Conservation (phyloP, 2,888 invertebrate species). For the Epiblema foenella region DNA sequence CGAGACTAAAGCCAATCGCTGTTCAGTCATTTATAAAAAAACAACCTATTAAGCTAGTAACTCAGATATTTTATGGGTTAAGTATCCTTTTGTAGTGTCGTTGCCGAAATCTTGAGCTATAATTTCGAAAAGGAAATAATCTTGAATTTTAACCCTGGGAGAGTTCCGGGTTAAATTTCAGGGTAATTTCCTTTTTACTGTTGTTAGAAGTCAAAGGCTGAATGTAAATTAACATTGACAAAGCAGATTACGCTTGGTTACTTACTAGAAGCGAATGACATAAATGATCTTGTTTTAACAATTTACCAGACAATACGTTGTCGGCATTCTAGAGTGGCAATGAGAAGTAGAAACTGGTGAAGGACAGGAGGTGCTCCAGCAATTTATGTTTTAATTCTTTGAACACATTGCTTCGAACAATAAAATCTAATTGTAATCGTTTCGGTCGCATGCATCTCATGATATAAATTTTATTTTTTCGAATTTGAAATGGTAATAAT, state of each 20-base stretch:
- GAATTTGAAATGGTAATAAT: neutral
- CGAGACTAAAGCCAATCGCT: too few species aligned
- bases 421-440: neutral
- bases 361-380: neutral
- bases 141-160: too few species aligned
- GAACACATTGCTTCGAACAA: neutral
- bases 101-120: too few species aligned
- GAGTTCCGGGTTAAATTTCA: too few species aligned
- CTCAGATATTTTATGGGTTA: too few species aligned
- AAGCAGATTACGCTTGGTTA: neutral
- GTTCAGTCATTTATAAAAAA: too few species aligned
- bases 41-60: too few species aligned
- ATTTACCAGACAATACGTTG: constrained; percentile 22
- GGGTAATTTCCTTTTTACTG: too few species aligned
- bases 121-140: too few species aligned
- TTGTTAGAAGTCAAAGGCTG: neutral
- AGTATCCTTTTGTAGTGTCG: too few species aligned
- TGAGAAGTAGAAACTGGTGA: constrained; percentile 18
- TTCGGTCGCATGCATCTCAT: neutral
- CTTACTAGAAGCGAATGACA: constrained; percentile 24
- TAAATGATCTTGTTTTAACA: constrained; percentile 30
- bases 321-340: constrained; percentile 20
- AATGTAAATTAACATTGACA: constrained; percentile 20
- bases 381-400: neutral
- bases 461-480: neutral